Percentiles rank a stretch among this genome's conserved stretches.
Conservation (phyloP, 2,797 vertebrate genomes). For the Phalloptychus januarius region DNA sequence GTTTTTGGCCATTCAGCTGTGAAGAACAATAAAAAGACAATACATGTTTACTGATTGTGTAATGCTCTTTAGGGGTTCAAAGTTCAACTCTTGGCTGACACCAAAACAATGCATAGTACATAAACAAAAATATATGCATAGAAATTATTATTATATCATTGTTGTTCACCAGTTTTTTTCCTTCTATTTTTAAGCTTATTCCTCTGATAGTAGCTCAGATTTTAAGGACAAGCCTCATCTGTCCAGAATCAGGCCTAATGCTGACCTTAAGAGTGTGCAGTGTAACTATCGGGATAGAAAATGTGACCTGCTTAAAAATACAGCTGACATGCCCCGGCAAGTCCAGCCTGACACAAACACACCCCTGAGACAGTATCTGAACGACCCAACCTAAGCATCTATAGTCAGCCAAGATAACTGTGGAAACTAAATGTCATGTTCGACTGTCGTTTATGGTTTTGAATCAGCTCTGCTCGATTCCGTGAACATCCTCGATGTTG, state of each 20-base stretch:
- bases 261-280: neutral
- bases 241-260: neutral
- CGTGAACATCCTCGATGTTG: neutral
- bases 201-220: neutral
- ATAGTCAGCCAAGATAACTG: neutral
- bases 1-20: slow-evolving; percentile 97
- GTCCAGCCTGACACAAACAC: slow-evolving; percentile 11
- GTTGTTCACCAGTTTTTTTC: neutral
- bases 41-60: neutral
- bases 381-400: neutral
- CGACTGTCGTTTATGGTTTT: neutral
- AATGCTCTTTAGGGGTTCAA: neutral
- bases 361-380: neutral
- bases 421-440: neutral
- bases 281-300: neutral
- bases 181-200: neutral
- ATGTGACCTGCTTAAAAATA: slow-evolving; percentile 8
- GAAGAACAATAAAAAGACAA: slow-evolving; percentile 12
- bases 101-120: neutral
- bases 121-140: neutral
- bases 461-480: neutral
- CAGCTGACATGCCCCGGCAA: slow-evolving; percentile 53
- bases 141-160: neutral
- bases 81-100: neutral
- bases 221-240: neutral